A percentile compares a stretch with the other conserved stretches of the same genome.
Conservation (phyloP, 1,140 invertebrate species). For the Oscheius sp. region DNA sequence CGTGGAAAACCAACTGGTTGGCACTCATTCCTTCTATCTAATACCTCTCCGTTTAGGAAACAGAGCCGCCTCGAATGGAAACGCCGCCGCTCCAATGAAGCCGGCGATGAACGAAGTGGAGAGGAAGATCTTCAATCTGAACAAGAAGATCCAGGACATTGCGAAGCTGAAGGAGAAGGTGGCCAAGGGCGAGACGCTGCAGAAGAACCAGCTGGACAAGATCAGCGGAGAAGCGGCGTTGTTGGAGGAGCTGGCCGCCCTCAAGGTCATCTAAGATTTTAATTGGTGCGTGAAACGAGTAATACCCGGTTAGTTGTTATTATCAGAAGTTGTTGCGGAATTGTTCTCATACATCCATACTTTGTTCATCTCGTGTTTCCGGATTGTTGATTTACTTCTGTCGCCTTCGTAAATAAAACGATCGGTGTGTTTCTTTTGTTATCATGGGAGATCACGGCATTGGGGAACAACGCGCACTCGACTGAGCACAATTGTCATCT, state of each 20-base stretch:
- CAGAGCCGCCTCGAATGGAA: not conserved
- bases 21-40: not conserved
- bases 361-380: no score
- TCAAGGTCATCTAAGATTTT: no score
- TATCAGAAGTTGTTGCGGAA: no score
- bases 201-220: slow-evolving; percentile 56
- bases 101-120: slow-evolving; percentile 42
- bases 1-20: slow-evolving; percentile 36
- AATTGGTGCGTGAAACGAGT: no score
- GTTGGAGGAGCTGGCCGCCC: slow-evolving; percentile 13
- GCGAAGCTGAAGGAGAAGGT: slow-evolving; percentile 42
- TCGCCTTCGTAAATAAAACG: no score
- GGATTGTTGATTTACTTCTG: no score
- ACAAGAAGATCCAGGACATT: slow-evolving; percentile 58
- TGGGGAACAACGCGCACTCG: no score
- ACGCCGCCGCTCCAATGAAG: slow-evolving; percentile 17
- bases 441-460: no score
- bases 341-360: no score
- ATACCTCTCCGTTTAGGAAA: not conserved
- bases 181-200: slow-evolving; percentile 42
- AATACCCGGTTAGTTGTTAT: no score
- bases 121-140: slow-evolving; percentile 45
- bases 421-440: no score
- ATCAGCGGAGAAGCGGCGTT: slow-evolving; percentile 42
- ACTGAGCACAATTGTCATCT: no score